Base-by-base conservation (phyloP, 2,797 vertebrate genomes). In the Carcharodon carcharias region DNA sequence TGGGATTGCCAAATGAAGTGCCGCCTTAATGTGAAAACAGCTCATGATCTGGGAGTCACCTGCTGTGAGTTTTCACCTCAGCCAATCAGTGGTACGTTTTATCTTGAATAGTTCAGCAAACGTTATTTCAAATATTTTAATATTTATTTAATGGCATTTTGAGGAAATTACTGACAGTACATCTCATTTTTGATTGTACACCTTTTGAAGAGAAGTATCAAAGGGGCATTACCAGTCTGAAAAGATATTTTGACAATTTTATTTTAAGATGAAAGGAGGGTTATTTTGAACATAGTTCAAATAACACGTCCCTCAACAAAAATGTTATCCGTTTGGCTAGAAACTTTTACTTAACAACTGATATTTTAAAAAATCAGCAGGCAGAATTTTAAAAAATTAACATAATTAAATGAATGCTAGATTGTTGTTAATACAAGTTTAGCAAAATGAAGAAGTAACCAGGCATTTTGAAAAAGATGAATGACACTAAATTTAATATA, bases 41-140 rank as follows among this genome's bases (percentile, higher is more conserved):
- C 98, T 56, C 99, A 99, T 1, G 99, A 99, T 97, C 98, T 99
- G 96, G 99, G 99, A 0, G 98, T 99, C 96, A 98, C 98, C 96
- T 99, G 99, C 97, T 99, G 99, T 97, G 97, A 98, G 97, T 99
- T 99, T 96, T 98, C 99, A 96, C 98, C 98, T 89, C 97, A 97
- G 96, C 98, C 97, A 45, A 0, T 98, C 69, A 77, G 18, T 35
- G 94, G 94, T 95, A 77, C n/a, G 94, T 77, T 54, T 94, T 95
- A 35, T 35, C 50, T 54, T 45, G 45, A 77, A 67, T 50, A 12
- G 28, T 95, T 95, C 50, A 18, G 69, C 0, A 73, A 56, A 54
- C 16, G 4, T 18, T 67, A 67, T 26, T 94, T 67, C 9, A 45
- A 40, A n/a, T 18, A 58, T 35, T 61, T 67, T 26, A 58, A 63